Percentiles rank a stretch among this genome's conserved stretches.
These are phyloP conservation scores for Discoglossus pictus DNA, from an alignment of 2,797 vertebrate genomes.

Conservation along the genomic window DNA sequence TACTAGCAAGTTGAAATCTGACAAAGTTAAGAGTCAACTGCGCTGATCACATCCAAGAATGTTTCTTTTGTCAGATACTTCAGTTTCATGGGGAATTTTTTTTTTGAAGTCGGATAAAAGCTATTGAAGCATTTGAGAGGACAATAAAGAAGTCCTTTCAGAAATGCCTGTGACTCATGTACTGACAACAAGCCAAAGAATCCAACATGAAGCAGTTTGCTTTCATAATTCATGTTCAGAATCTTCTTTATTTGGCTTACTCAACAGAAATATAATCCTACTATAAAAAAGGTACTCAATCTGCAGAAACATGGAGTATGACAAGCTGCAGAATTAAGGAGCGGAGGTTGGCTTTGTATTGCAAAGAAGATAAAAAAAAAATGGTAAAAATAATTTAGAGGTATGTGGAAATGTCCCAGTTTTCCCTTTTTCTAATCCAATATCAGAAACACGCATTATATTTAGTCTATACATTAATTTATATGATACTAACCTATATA, in stretches of 20 bases:
- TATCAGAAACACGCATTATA: too few relatives aligned
- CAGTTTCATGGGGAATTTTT: conserved; percentile 29
- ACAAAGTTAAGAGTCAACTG: too few relatives aligned
- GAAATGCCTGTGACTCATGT: conserved; percentile 61
- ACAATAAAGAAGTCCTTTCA: conserved; percentile 53
- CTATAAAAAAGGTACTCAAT: neutral
- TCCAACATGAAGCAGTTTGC: conserved; percentile 56
- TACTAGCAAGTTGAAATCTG: too few relatives aligned
- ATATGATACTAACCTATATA: too few relatives aligned
- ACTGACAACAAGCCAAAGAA: conserved; percentile 61
- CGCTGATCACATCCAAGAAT: conserved; percentile 1
- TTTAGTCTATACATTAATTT: too few relatives aligned
- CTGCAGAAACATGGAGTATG: neutral
- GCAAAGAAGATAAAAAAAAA: too few relatives aligned
- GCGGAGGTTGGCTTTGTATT: too few relatives aligned
- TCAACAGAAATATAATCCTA: conserved; percentile 9
- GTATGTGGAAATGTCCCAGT: too few relatives aligned
- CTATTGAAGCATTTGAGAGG: conserved; percentile 52
- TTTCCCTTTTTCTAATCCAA: too few relatives aligned
- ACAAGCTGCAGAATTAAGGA: neutral
- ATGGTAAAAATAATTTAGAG: too few relatives aligned
- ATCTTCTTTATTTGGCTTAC: conserved; percentile 2
- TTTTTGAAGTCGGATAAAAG: conserved; percentile 55
- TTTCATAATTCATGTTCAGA: conserved; percentile 55
- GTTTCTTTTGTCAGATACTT: conserved; percentile 47